These are phyloP conservation scores for Eubasilissa splendida DNA, from an alignment of 2,888 invertebrate species.

Conservation along the genomic window DNA sequence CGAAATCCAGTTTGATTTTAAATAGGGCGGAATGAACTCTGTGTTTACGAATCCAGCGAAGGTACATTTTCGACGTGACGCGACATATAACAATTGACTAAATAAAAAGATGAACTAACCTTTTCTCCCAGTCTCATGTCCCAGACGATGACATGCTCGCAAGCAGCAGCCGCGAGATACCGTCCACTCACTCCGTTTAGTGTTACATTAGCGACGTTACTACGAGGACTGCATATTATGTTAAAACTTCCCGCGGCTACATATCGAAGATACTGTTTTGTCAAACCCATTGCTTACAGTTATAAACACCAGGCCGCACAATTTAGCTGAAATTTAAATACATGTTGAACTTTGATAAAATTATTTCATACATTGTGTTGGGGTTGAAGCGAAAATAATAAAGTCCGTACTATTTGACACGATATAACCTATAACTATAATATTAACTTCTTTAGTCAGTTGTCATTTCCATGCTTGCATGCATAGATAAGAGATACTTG, in stretches of 20 bases:
- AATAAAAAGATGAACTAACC: slow-evolving; percentile 66
- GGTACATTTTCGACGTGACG: not conserved
- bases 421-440: slow-evolving; percentile 8
- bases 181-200: slow-evolving; percentile 84
- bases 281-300: slow-evolving; percentile 80
- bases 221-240: slow-evolving; percentile 85
- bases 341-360: not conserved
- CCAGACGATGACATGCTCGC: slow-evolving; percentile 95
- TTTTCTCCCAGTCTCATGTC: slow-evolving; percentile 90
- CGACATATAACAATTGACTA: too few relatives aligned
- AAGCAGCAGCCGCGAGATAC: slow-evolving; percentile 92
- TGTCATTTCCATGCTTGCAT: slow-evolving; percentile 20
- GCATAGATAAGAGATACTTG: too few relatives aligned
- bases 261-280: slow-evolving; percentile 95
- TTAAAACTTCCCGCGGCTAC: slow-evolving; percentile 89
- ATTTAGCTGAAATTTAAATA: slow-evolving; percentile 7
- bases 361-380: too few relatives aligned
- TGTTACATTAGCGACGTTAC: slow-evolving; percentile 87
- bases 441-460: not conserved
- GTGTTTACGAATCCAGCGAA: not conserved
- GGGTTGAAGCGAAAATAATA: slow-evolving; percentile 9
- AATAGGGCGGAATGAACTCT: not conserved
- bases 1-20: not conserved
- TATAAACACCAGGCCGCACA: not conserved
- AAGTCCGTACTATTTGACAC: not conserved